These are phyloP conservation scores for Hypena proboscidalis DNA, from an alignment of 2,888 invertebrate species.

Conservation along the genomic window DNA sequence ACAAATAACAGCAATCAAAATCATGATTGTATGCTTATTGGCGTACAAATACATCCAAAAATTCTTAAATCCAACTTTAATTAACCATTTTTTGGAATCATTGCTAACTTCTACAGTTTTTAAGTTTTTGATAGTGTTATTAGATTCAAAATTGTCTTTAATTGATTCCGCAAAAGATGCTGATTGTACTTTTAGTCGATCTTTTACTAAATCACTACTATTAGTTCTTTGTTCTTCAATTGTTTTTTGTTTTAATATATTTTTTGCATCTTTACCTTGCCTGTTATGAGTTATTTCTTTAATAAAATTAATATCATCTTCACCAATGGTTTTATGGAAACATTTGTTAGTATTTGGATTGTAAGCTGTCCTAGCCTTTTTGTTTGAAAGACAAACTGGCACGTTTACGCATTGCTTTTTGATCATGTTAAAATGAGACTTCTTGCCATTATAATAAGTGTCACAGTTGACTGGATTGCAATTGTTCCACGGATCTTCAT, in stretches of 20 bases:
- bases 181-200: no score
- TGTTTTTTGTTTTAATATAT: no score
- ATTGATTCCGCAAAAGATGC: no score
- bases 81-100: neutral
- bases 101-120: neutral
- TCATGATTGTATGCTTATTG: constrained; percentile 47
- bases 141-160: no score
- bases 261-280: neutral
- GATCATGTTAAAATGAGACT: constrained; percentile 51
- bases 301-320: constrained; percentile 59
- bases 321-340: constrained; percentile 40
- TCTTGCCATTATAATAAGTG: constrained; percentile 64
- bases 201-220: no score
- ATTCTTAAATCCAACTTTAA: no score
- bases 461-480: constrained; percentile 73
- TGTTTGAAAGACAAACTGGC: constrained; percentile 51
- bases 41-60: no score
- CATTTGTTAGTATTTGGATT: constrained; percentile 62
- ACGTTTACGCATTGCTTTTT: constrained; percentile 53
- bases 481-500: no score
- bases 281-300: constrained; percentile 44
- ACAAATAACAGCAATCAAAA: constrained; percentile 50
- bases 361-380: constrained; percentile 49
- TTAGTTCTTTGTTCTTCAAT: no score
- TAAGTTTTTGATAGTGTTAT: neutral